Evolutionary conservation across 1,140 invertebrate species (phyloP).

Genomic region (Scaptodrosophila lebanonensis): DNA sequence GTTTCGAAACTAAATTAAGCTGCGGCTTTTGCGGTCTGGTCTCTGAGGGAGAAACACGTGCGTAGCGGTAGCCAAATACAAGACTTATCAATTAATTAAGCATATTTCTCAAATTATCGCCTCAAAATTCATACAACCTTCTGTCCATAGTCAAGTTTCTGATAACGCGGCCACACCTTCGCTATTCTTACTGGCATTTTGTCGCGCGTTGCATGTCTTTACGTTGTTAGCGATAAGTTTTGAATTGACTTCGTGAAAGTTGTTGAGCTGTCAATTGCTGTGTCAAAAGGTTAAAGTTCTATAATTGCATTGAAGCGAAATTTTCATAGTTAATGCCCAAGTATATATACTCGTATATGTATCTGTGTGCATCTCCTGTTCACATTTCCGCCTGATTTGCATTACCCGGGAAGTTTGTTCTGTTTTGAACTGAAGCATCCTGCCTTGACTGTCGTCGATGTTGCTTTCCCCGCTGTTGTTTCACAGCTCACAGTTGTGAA

Average conservation of each 20-base stretch:
- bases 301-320: too few relatives aligned
- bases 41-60: constrained; percentile 63
- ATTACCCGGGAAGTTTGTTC: constrained; percentile 68
- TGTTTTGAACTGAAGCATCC: constrained; percentile 72
- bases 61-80: constrained; percentile 32
- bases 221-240: constrained; percentile 45
- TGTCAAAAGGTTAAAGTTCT: too few relatives aligned
- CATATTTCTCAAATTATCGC: constrained; percentile 69
- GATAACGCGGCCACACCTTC: too few relatives aligned
- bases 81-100: constrained; percentile 69
- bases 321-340: constrained; percentile 9
- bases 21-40: constrained; percentile 39
- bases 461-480: constrained; percentile 24
- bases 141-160: constrained; percentile 9
- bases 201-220: constrained; percentile 62
- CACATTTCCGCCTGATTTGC: constrained; percentile 73
- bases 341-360: background rate
- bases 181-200: too few relatives aligned
- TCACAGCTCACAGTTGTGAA: constrained; percentile 28
- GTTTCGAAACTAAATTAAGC: constrained; percentile 48
- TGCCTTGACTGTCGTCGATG: constrained; percentile 58
- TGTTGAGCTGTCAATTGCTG: too few relatives aligned
- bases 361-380: constrained; percentile 2
- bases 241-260: too few relatives aligned
- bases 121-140: too few relatives aligned